These are phyloP conservation scores for Atopsyche davidsoni DNA, from an alignment of 1,140 invertebrate species.

Conservation along the genomic window DNA sequence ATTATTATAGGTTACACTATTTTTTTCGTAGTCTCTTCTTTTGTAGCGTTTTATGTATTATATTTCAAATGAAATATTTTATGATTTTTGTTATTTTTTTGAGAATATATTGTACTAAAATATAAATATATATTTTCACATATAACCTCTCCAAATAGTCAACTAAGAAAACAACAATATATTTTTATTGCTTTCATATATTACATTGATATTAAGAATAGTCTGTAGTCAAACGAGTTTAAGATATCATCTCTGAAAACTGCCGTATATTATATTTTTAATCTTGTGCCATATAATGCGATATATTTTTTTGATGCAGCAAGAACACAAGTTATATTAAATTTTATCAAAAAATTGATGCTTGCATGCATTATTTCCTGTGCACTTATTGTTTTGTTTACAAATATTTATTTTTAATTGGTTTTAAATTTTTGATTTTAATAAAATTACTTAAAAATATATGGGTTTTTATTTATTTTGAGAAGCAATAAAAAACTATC, in stretches of 20 bases:
- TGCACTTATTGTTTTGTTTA: conserved; percentile 14
- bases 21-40: conserved; percentile 23
- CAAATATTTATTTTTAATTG: conserved; percentile 11
- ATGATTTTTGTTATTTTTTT: neutral
- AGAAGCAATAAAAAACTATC: too few relatives aligned
- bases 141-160: neutral
- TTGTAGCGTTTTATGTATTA: conserved; percentile 26
- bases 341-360: too few relatives aligned
- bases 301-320: neutral
- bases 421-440: conserved; percentile 6
- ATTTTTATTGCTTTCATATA: neutral
- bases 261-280: neutral
- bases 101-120: too few relatives aligned
- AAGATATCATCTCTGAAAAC: neutral
- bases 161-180: neutral
- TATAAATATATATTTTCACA: neutral
- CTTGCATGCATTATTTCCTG: too few relatives aligned
- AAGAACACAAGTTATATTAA: conserved; percentile 4
- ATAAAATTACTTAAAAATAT: conserved; percentile 7
- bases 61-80: conserved; percentile 15
- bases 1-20: conserved; percentile 25
- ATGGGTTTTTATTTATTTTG: neutral
- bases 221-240: neutral
- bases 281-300: neutral
- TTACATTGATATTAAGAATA: neutral